Percentiles rank a stretch among this genome's conserved stretches.
Evolutionary conservation across 2,888 invertebrate genomes (phyloP).

Genomic region (Coenonympha arcania): DNA sequence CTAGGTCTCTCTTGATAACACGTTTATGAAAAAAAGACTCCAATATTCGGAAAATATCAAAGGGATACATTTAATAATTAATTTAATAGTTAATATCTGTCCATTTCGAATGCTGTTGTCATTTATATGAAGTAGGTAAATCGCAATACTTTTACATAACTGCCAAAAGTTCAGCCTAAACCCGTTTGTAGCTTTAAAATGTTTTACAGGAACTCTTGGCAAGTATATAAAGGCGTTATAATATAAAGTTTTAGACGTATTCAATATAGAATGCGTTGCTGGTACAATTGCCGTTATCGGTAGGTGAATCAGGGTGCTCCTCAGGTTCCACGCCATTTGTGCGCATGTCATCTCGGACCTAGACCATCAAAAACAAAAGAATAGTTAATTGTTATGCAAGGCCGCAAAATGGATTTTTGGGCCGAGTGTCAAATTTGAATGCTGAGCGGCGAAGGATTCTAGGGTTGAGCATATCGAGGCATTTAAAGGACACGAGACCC

Average conservation of each 20-base stretch:
- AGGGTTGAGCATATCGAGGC: no score
- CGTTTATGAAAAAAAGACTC: constrained; percentile 11
- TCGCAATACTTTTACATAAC: constrained; percentile 4
- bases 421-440: no score
- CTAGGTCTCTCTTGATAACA: constrained; percentile 16
- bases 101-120: constrained; percentile 32
- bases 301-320: constrained; percentile 74
- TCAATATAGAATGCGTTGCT: constrained; percentile 73
- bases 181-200: background rate
- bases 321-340: constrained; percentile 76
- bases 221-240: constrained; percentile 15
- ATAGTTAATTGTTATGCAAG: no score
- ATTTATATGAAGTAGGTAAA: constrained; percentile 21
- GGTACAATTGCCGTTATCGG: constrained; percentile 77
- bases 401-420: no score
- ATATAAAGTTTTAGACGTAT: constrained; percentile 38
- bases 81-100: constrained; percentile 30
- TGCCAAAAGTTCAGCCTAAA: background rate
- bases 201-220: constrained; percentile 10
- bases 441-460: no score
- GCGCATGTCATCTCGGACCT: constrained; percentile 77
- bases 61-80: constrained; percentile 33
- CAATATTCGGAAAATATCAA: constrained; percentile 23
- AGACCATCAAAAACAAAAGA: constrained; percentile 15
- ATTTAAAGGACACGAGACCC: no score